Conservation (phyloP, 2,113 vertebrate genomes). For the Crotalus tigris region DNA sequence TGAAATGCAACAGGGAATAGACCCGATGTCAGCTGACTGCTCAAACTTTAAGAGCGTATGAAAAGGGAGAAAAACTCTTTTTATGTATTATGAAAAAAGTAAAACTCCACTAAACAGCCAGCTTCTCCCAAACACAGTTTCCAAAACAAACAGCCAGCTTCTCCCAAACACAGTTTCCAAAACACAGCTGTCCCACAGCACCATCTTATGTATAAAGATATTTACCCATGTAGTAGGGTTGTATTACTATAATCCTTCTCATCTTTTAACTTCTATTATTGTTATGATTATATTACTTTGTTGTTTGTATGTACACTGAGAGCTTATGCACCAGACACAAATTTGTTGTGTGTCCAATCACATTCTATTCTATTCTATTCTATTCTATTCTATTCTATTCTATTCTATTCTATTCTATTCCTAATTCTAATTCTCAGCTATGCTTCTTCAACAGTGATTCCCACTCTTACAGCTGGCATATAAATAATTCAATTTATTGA, state of each 20-base stretch:
- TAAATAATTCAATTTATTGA: neutral
- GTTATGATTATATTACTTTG: neutral
- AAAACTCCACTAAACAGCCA: neutral
- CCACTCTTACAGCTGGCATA: neutral
- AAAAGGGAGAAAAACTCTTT: neutral
- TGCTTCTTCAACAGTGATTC: neutral
- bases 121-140: neutral
- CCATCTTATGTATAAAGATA: neutral
- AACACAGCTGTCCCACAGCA: neutral
- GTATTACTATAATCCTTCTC: neutral
- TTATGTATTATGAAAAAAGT: neutral
- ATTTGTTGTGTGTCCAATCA: neutral
- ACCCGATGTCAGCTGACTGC: neutral
- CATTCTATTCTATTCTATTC: too few species aligned
- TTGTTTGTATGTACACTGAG: neutral
- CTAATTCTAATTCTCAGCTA: neutral
- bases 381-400: too few species aligned
- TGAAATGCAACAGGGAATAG: neutral
- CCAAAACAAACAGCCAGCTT: neutral
- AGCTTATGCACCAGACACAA: neutral
- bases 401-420: too few species aligned
- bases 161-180: neutral
- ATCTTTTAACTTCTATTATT: neutral
- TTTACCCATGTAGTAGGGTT: neutral
- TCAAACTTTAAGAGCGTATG: neutral